Base-by-base conservation (phyloP, 1,140 invertebrate genomes). In the Pachypeltis micranthus region DNA sequence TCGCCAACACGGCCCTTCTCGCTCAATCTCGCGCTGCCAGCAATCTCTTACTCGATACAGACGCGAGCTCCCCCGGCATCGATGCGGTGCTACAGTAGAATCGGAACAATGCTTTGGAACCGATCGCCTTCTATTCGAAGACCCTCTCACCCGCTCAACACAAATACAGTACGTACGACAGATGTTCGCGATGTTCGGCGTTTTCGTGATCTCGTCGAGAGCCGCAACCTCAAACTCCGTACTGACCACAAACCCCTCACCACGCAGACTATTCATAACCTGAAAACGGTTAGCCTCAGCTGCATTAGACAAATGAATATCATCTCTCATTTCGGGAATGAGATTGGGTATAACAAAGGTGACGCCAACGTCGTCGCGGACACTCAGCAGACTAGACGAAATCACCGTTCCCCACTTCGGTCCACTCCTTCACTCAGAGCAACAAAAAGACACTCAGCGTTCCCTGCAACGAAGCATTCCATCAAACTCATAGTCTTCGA, bases 281-380 rank as follows among this genome's bases (percentile, higher is more conserved):
- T 21, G 0, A 65, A 70, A 16, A 68, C 69, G 24, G 64, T 47
- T 44, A 69, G 70, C 12, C 72, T 69, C 19, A 51, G 65, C 0
- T 70, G 69, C 60, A 65, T 65, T 10, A 44, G 68, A 16, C 67
- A 74, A 10, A 44, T 75, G 1, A 70, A 72, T 60, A 72, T 67
- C 31, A 74, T 77, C 4, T 55, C 58, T 1, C 72, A 74, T 63
- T 75, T 74, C 34, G 67, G 72, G 0, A 75, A 71, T 0, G 70
- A 75, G 28, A 69, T 75, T 25, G 26, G 63, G 2, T 69, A 75
- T 55, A 63, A 74, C n/a, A 28, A 65, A 2, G 71, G 72, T 1
- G 60, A 60, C 23, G 66, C 72, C 1, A 74, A 76, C 25, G n/a
- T n/a, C n/a, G n/a, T n/a, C n/a, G n/a, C n/a, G n/a, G n/a, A n/a